phyloP scores from a whole-genome alignment of 2,113 vertebrate genomes.

The Coptodon rendalli region DNA sequence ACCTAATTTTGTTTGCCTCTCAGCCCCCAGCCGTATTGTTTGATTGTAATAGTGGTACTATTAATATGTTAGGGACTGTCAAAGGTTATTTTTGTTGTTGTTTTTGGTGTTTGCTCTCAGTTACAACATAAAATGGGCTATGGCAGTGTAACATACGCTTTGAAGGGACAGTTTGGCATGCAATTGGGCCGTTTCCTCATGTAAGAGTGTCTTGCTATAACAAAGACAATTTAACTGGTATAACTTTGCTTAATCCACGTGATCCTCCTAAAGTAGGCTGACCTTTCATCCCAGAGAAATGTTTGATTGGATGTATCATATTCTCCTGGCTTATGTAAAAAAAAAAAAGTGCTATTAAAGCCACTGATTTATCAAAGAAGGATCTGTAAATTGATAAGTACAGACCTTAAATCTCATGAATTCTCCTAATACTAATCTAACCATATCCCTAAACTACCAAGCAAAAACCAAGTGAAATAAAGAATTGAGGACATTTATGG shows the following conservation, averaged over 20 bases:
- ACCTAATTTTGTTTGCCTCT: background rate
- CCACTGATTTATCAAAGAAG: background rate
- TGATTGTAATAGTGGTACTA: background rate
- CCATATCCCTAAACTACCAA: background rate
- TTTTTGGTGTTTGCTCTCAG: background rate
- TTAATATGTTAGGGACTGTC: background rate
- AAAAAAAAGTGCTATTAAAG: background rate
- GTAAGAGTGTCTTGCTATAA: background rate
- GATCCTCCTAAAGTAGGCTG: background rate
- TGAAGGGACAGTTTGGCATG: background rate
- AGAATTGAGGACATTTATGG: slow-evolving; percentile 18
- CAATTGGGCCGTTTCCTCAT: background rate
- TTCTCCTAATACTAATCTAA: background rate
- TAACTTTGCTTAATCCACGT: background rate
- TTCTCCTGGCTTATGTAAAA: background rate
- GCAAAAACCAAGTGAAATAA: background rate
- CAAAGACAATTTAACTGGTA: background rate
- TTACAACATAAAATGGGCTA: background rate
- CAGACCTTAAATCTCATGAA: background rate
- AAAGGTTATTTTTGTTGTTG: background rate
- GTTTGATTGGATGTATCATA: background rate
- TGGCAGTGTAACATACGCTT: background rate
- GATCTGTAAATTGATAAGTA: background rate
- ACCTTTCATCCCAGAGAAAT: background rate
- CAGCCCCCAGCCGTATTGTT: background rate